phyloP scores from a whole-genome alignment of 2,113 vertebrate species.

The Scalopus aquaticus region DNA sequence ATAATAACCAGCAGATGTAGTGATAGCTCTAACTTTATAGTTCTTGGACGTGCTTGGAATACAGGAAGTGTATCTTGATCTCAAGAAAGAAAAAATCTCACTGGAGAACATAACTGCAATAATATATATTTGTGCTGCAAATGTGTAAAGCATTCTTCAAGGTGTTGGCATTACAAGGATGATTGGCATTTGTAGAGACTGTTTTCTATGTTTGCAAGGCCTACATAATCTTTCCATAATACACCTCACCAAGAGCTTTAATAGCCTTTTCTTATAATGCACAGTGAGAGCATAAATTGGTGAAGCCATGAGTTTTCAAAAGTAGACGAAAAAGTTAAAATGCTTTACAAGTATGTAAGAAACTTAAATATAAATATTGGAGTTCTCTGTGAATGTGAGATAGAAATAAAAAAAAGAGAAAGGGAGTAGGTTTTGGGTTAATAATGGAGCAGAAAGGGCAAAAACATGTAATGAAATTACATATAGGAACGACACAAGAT shows the following conservation, averaged over 20 bases:
- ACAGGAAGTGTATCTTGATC: no score
- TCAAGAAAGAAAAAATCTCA: no score
- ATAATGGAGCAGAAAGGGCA: neutral
- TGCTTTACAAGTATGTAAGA: neutral
- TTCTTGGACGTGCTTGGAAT: no score
- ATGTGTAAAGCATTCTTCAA: no score
- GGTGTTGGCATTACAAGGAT: neutral
- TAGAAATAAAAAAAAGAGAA: neutral
- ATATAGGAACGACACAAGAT: fast-evolving
- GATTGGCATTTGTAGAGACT: no score
- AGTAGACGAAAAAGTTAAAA: neutral
- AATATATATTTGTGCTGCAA: no score
- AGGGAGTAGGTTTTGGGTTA: neutral
- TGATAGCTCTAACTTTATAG: no score
- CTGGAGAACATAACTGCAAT: no score
- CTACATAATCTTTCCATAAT: neutral
- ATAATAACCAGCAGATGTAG: no score
- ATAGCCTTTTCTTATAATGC: neutral
- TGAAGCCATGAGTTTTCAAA: neutral
- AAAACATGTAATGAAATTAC: neutral
- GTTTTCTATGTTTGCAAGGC: no score
- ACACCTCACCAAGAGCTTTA: fast-evolving
- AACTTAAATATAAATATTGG: neutral
- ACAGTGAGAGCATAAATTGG: neutral
- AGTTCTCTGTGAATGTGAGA: neutral